These are phyloP conservation scores for Trachelus tabidus DNA, from an alignment of 2,888 invertebrate species.

Conservation along the genomic window DNA sequence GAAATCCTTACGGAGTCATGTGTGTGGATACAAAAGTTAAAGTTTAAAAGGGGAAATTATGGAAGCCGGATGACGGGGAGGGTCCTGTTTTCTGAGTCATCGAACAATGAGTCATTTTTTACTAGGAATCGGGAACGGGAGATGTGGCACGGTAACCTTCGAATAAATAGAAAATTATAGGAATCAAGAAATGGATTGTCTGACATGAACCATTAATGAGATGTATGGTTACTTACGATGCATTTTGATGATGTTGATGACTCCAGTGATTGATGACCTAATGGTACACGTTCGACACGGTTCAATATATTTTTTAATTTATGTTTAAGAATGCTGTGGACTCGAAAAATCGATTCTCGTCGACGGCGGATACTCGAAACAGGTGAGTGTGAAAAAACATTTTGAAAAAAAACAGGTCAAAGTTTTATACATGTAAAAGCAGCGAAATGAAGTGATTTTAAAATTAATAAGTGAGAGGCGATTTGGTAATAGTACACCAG, in stretches of 20 bases:
- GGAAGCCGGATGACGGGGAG: not conserved
- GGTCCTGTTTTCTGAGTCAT: not conserved
- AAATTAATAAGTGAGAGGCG: not conserved
- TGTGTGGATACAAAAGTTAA: not conserved
- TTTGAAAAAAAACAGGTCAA: constrained; percentile 14
- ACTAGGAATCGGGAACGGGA: not conserved
- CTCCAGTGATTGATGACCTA: not conserved
- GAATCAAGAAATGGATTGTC: not conserved
- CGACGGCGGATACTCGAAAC: constrained; percentile 25
- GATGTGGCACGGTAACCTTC: not conserved
- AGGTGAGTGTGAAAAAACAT: constrained; percentile 25
- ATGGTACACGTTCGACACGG: not conserved
- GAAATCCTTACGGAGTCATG: not conserved
- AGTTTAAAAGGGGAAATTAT: not conserved
- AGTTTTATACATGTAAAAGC: not conserved
- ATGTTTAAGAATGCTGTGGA: constrained; percentile 46
- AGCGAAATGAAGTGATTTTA: not conserved
- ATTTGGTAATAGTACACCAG: not conserved
- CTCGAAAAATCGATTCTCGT: constrained; percentile 32
- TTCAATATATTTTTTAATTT: constrained; percentile 1
- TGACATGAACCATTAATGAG: not conserved
- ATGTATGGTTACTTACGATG: not conserved
- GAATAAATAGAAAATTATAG: not conserved
- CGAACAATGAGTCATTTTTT: not conserved
- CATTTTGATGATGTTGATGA: not conserved